Evolutionary conservation across 1,140 invertebrate species (phyloP).

Genomic region (Mamestra configurata): DNA sequence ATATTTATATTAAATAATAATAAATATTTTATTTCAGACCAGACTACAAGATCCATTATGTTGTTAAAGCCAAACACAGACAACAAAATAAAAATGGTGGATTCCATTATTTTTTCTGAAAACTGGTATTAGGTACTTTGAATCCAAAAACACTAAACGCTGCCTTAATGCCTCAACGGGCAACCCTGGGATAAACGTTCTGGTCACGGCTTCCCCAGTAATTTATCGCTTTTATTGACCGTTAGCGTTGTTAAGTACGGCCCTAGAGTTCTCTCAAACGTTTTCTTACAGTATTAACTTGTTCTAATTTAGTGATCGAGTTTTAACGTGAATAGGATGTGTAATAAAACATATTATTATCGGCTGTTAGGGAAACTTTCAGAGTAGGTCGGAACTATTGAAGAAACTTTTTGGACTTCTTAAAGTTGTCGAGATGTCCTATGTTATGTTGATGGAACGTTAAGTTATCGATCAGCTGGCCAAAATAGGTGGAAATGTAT

Average conservation of each 20-base stretch:
- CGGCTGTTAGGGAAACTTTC: neutral
- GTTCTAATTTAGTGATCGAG: constrained; percentile 60
- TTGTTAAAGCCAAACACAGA: too few species aligned
- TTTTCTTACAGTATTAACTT: constrained; percentile 60
- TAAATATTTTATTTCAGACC: too few species aligned
- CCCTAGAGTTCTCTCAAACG: constrained; percentile 52
- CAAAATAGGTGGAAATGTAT: neutral
- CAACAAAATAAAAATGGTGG: too few species aligned
- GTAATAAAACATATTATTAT: constrained; percentile 46
- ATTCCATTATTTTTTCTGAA: too few species aligned
- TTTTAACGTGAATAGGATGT: constrained; percentile 40
- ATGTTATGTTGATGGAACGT: neutral
- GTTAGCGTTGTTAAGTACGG: constrained; percentile 63
- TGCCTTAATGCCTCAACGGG: neutral
- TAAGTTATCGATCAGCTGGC: constrained; percentile 9
- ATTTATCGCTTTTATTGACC: constrained; percentile 71
- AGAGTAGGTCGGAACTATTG: too few species aligned
- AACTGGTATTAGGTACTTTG: too few species aligned
- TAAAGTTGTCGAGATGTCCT: neutral
- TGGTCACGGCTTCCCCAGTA: constrained; percentile 54
- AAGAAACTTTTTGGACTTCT: neutral
- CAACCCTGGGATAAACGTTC: constrained; percentile 43
- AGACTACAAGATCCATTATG: too few species aligned
- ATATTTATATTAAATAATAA: too few species aligned
- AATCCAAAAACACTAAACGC: neutral